Evolutionary conservation across 2,888 invertebrate genomes (phyloP).

Genomic region (Nomada fabriciana): DNA sequence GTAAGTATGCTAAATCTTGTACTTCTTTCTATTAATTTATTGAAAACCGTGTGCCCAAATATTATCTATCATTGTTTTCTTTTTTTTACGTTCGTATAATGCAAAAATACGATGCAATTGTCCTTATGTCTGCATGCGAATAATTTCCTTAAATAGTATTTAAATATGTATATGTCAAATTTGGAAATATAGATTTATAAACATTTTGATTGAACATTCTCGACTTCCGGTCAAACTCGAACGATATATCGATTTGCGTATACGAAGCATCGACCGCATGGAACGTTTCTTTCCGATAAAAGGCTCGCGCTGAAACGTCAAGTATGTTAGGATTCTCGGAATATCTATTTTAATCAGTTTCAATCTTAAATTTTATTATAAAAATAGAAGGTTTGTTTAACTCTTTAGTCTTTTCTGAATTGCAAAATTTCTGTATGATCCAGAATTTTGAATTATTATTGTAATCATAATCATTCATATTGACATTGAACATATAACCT

Average conservation of each 20-base stretch:
- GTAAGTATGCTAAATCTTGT: background rate
- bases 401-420: conserved; percentile 40
- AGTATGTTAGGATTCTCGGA: conserved; percentile 53
- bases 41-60: background rate
- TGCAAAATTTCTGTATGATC: conserved; percentile 28
- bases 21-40: background rate
- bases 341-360: conserved; percentile 73
- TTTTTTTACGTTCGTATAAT: no score
- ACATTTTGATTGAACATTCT: background rate
- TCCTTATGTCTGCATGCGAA: no score
- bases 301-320: conserved; percentile 40
- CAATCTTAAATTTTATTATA: conserved; percentile 53
- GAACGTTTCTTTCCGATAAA: conserved; percentile 57
- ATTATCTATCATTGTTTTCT: background rate
- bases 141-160: background rate
- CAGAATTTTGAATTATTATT: conserved; percentile 35
- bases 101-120: no score
- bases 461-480: background rate
- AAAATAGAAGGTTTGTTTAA: conserved; percentile 62
- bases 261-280: conserved; percentile 15
- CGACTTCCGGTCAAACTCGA: conserved; percentile 48
- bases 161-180: no score
- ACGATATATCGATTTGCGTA: conserved; percentile 57
- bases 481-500: conserved; percentile 27
- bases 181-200: conserved; percentile 7